phyloP scores from a whole-genome alignment of 2,888 invertebrate genomes.

The Metalampra italica region DNA sequence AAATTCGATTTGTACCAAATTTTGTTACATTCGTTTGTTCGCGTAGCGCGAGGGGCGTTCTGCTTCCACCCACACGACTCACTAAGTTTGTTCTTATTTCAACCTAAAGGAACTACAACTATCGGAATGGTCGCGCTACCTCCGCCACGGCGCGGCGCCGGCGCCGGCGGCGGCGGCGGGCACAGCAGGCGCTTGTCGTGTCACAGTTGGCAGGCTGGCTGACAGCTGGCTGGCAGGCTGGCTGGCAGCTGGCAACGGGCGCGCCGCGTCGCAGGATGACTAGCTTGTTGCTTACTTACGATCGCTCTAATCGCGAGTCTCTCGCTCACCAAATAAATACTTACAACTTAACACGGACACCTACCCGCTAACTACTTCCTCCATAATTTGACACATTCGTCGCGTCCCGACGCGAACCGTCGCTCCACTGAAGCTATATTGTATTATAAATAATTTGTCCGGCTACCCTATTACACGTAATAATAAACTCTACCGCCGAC shows the following conservation, averaged over 20 bases:
- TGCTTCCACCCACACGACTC: constrained; percentile 13
- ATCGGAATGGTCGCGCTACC: constrained; percentile 26
- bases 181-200: too few relatives aligned
- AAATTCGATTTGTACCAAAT: constrained; percentile 70
- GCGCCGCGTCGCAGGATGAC: constrained; percentile 55
- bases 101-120: constrained; percentile 41
- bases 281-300: constrained; percentile 72
- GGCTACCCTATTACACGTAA: constrained; percentile 48
- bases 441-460: constrained; percentile 72
- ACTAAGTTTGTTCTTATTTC: constrained; percentile 25
- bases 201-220: constrained; percentile 32
- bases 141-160: too few relatives aligned
- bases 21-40: constrained; percentile 29
- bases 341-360: constrained; percentile 52
- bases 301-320: constrained; percentile 56
- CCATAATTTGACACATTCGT: constrained; percentile 53
- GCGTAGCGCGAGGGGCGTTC: constrained; percentile 7
- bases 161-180: too few relatives aligned
- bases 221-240: constrained; percentile 51
- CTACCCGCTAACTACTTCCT: constrained; percentile 40
- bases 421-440: constrained; percentile 39
- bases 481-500: constrained; percentile 44
- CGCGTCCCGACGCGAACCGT: constrained; percentile 28
- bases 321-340: constrained; percentile 75
- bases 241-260: constrained; percentile 64